phyloP scores from a whole-genome alignment of 2,797 vertebrate genomes.

The Gymnoscopelus braueri region DNA sequence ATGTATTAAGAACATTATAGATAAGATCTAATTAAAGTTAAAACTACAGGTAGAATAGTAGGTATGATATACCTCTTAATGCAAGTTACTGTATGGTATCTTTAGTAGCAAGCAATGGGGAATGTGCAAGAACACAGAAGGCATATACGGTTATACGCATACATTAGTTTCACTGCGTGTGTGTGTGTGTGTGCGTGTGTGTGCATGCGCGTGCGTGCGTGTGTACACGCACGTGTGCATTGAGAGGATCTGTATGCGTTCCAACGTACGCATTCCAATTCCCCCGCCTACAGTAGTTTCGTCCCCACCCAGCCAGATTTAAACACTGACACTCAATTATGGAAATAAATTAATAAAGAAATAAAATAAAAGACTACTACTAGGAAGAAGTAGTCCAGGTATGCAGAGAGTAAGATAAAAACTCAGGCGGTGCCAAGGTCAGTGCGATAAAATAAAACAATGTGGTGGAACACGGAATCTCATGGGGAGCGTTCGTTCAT shows the following conservation, averaged over 20 bases:
- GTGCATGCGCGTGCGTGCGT: too few species aligned
- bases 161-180: too few species aligned
- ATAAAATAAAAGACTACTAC: slow-evolving; percentile 21
- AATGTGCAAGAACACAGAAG: too few species aligned
- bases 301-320: slow-evolving; percentile 42
- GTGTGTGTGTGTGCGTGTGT: too few species aligned
- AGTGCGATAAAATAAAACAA: slow-evolving; percentile 40
- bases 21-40: too few species aligned
- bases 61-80: too few species aligned
- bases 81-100: too few species aligned
- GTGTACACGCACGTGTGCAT: slow-evolving; percentile 37
- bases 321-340: slow-evolving; percentile 78
- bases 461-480: slow-evolving; percentile 35
- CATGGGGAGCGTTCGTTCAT: slow-evolving; percentile 35
- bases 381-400: slow-evolving; percentile 45
- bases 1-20: too few species aligned
- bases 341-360: slow-evolving; percentile 67
- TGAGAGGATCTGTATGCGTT: slow-evolving; percentile 61
- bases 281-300: too few species aligned
- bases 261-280: slow-evolving; percentile 2
- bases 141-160: too few species aligned
- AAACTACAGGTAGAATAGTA: too few species aligned
- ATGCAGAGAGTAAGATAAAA: slow-evolving; percentile 58
- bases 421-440: slow-evolving; percentile 69
- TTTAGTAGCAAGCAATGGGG: too few species aligned